Percentiles rank a stretch among this genome's conserved stretches.
phyloP scores from a whole-genome alignment of 2,113 vertebrate species.

The Alosa alosa region DNA sequence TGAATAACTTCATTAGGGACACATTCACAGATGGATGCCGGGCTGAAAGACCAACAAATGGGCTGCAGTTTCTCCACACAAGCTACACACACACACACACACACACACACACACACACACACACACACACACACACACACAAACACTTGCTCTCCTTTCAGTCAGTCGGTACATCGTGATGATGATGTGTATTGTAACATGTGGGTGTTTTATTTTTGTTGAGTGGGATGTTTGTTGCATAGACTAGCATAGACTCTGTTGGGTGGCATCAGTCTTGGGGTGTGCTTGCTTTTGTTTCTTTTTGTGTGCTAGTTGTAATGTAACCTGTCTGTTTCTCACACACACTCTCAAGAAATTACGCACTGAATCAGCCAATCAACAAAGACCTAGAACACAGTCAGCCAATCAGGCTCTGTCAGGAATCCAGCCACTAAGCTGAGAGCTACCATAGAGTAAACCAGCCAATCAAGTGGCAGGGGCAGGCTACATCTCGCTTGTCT shows the following conservation, averaged over 20 bases:
- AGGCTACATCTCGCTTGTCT: not conserved
- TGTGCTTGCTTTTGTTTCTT: not conserved
- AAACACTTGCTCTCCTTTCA: not conserved
- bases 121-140: not conserved
- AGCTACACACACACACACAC: not conserved
- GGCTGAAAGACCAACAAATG: not conserved
- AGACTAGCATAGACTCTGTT: not conserved
- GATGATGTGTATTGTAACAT: not conserved
- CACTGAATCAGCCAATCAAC: not conserved
- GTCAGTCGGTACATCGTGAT: not conserved
- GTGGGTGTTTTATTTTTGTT: too few species aligned
- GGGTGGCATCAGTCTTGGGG: not conserved
- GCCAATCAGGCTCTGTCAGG: not conserved
- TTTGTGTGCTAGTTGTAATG: not conserved
- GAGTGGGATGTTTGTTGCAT: too few species aligned
- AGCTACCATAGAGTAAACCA: not conserved
- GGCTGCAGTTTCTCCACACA: not conserved
- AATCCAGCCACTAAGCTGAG: conserved; percentile 22
- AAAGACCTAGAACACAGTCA: not conserved
- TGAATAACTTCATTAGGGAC: not conserved
- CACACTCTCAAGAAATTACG: not conserved
- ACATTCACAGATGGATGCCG: not conserved
- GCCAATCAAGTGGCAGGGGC: not conserved
- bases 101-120: not conserved
- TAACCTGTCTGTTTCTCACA: not conserved